These are phyloP conservation scores for Habroteleia sp. DNA, from an alignment of 2,888 invertebrate genomes.

Conservation along the genomic window DNA sequence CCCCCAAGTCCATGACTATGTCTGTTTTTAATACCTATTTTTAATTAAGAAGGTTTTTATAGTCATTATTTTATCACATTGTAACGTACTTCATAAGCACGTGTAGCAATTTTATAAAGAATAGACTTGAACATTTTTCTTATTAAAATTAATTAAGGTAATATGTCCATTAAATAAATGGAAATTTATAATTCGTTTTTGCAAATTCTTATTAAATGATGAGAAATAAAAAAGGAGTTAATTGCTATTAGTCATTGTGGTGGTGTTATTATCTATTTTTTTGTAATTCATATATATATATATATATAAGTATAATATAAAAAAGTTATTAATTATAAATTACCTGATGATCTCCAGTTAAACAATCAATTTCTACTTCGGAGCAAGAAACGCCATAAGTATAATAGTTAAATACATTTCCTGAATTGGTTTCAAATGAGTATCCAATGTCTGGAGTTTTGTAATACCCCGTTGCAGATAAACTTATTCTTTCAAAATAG, in stretches of 20 bases:
- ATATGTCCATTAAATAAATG: no score
- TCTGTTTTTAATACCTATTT: conserved; percentile 91
- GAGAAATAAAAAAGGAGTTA: no score
- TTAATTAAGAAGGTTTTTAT: no score
- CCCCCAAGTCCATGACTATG: conserved; percentile 98
- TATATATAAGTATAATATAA: conserved; percentile 33
- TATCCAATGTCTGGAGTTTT: conserved; percentile 89
- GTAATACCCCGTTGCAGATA: conserved; percentile 93
- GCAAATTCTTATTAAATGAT: no score
- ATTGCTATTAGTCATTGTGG: no score
- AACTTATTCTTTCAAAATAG: conserved; percentile 88
- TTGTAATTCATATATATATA: conserved; percentile 1
- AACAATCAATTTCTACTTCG: conserved; percentile 95
- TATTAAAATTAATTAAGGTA: no score
- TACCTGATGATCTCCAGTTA: conserved; percentile 95
- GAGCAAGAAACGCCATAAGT: conserved; percentile 93
- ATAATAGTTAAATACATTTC: conserved; percentile 90
- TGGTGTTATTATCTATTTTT: no score
- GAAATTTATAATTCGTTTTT: no score
- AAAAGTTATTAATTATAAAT: no score
- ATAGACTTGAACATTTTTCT: no score
- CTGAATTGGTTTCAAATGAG: conserved; percentile 86
- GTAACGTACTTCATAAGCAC: neutral
- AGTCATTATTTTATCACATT: no score
- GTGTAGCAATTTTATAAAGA: no score